Base-by-base conservation (phyloP, 2,797 vertebrate genomes). In the Cossypha dichroa region DNA sequence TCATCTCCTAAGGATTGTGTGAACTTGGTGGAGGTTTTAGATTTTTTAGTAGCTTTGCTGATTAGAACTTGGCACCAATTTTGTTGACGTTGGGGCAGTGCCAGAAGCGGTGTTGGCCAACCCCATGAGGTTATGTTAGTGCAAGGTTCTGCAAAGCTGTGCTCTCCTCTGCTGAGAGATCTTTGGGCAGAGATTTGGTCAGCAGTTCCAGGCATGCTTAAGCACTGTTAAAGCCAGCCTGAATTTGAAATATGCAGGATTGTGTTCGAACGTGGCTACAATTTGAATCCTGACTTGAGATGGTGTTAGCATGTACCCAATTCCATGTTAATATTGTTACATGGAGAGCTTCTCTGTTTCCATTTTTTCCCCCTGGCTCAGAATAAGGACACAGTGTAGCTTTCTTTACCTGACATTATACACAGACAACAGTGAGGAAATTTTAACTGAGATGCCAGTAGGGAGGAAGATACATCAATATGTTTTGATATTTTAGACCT, bases 141-240 rank as follows among this genome's bases (percentile, higher is more conserved):
- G 66, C 94, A 95, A 89, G 88, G 92, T 91, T 96, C 94, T 89
- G 72, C 62, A 80, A 75, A 94, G 60, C 38, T 87, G 34, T 22
- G 3, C 69, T 95, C 66, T 70, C 28, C 25, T 7, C 31, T 70
- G 16, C 54, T 64, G 31, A 64, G 74, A 85, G 84, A 88, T 62
- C 78, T 88, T 75, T 75, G 85, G 51, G 91, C 72, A 81, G 84
- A 64, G 64, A 87, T 90, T 85, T 87, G 78, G 20, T 29, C 59
- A 69, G 64, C 23, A 41, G 15, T 91, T 92, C 56, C 14, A 74
- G 64, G 15, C 14, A 26, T 0, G 0, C 52, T 80, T 69, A 41
- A 72, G 38, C 17, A 40, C 13, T 23, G 18, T 90, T 85, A 38
- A 80, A 79, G 21, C 21, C 75, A 90, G 52, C 26, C 17, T 34